phyloP scores from a whole-genome alignment of 2,113 vertebrate genomes.

The Larimichthys polyactis region DNA sequence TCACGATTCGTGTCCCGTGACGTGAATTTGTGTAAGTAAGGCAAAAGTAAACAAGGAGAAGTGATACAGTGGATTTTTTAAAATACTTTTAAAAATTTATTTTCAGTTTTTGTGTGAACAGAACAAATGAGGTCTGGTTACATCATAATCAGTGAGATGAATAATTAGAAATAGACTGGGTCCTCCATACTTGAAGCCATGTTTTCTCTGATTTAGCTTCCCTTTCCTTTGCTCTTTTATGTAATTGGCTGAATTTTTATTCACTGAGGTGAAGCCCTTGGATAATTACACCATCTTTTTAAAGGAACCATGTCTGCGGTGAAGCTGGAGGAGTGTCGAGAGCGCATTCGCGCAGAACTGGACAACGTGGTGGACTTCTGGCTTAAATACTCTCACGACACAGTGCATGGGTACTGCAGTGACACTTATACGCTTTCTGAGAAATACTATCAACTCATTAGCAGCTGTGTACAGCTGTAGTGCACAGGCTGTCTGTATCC shows the following conservation, averaged over 20 bases:
- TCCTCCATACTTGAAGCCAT: too few species aligned
- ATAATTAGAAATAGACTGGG: too few species aligned
- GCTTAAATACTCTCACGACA: conserved; percentile 85
- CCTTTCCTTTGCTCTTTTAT: too few species aligned
- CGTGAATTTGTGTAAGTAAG: background rate
- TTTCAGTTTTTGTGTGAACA: too few species aligned
- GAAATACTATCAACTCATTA: too few species aligned
- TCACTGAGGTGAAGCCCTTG: too few species aligned
- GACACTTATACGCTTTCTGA: background rate
- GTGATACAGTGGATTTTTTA: too few species aligned
- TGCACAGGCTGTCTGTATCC: background rate
- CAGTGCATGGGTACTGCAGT: conserved; percentile 75
- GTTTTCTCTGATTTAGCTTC: too few species aligned
- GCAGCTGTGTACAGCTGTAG: background rate
- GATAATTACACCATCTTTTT: background rate
- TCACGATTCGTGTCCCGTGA: background rate
- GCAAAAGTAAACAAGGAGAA: background rate
- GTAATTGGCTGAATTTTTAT: too few species aligned
- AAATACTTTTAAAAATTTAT: background rate
- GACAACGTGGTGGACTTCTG: conserved; percentile 84
- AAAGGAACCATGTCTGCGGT: conserved; percentile 64
- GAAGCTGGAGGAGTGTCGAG: conserved; percentile 70
- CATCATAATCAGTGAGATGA: too few species aligned
- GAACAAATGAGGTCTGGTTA: too few species aligned
- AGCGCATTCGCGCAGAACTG: conserved; percentile 76